Evolutionary conservation across 2,797 vertebrate genomes (phyloP), one percentile per base, ranked within the genome.

Genomic region (Serranus cabrilla): DNA sequence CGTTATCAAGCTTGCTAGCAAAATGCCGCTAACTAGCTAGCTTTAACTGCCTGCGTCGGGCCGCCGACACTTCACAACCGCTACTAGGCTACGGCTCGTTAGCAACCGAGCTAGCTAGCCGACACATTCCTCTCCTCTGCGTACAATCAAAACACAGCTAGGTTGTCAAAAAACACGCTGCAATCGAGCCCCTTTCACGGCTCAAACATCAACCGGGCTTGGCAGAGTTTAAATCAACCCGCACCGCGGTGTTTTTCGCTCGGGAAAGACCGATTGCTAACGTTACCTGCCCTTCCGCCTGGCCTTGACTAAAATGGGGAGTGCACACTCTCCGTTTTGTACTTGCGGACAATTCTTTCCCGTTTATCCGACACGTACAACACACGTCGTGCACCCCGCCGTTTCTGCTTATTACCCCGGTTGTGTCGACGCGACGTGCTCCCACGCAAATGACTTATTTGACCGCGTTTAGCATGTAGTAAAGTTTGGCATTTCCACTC

Each of bases 231-330:
- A 25, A 73, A 78, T 18, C 13, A 25, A 25, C 9, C 42, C 66
- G 16, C 52, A 39, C 13, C n/a, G 4, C 46, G 55, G 17, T 25
- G 54, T 23, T 74, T 54, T 78, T 37, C 7, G 63, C 43, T 47
- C 37, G 45, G 62, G 10, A 62, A 76, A 76, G 56, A 50, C 69
- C 55, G 43, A 25, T 14, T 31, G 90, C 91, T 91, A 91, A 72
- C 87, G 81, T 85, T 94, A 92, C 92, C 93, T 94, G 91, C 92
- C 92, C 92, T 93, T 93, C 92, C 91, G 91, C 85, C 90, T 76
- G 93, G 93, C 92, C 93, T 93, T 91, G 86, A 90, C 91, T 91
- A 89, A 90, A 92, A 92, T 85, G 92, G 92, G 92, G 92, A 93
- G 92, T 87, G 89, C 87, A 79, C 88, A 69, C 88, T 88, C 88